Evolutionary conservation across 2,113 vertebrate species (phyloP).

Genomic region (Parus major): DNA sequence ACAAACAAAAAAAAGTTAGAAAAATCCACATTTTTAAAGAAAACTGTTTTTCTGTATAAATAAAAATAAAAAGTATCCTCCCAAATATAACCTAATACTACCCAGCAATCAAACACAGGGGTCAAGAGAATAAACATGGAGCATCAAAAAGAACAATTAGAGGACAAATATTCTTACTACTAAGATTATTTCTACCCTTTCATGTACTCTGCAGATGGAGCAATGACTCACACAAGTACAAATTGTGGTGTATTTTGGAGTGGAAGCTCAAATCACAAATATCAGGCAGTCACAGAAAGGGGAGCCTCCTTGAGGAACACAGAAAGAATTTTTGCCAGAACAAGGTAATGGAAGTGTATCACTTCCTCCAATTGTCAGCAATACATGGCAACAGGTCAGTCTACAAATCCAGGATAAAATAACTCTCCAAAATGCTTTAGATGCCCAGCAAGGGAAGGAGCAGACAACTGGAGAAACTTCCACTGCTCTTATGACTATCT

Average conservation of each 20-base stretch:
- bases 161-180: background rate
- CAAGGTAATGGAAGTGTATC: conserved; percentile 35
- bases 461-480: background rate
- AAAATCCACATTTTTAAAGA: background rate
- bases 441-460: background rate
- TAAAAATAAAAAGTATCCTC: background rate
- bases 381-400: conserved; percentile 15
- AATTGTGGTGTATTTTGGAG: background rate
- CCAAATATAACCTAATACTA: background rate
- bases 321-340: conserved; percentile 21
- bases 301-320: background rate
- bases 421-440: conserved; percentile 2
- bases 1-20: background rate
- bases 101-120: rapidly evolving
- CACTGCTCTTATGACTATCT: background rate
- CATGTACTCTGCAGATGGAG: background rate
- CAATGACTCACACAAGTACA: background rate
- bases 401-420: background rate
- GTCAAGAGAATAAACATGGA: background rate
- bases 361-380: conserved; percentile 59
- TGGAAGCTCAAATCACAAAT: background rate
- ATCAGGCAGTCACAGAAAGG: background rate
- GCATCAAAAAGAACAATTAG: background rate
- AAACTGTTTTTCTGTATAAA: background rate
- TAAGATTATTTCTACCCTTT: background rate